Percentiles rank a stretch among this genome's conserved stretches.
Evolutionary conservation across 1,140 invertebrate species (phyloP).

Genomic region (Diabrotica virgifera): DNA sequence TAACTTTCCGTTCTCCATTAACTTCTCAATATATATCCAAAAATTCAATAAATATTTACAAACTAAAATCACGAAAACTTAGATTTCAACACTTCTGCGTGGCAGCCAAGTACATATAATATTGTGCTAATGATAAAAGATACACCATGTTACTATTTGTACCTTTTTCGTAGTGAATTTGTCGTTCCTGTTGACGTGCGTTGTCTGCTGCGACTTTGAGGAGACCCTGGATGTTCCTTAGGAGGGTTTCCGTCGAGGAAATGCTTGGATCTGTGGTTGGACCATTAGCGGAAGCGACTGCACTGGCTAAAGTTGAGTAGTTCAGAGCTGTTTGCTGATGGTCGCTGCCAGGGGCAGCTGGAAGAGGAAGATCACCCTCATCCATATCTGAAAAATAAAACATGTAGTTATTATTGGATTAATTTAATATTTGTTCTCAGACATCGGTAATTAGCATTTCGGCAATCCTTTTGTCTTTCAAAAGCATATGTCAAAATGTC

Average conservation of each 20-base stretch:
- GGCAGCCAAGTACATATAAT: conserved; percentile 49
- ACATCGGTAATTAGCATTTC: too few species aligned
- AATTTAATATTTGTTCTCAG: too few species aligned
- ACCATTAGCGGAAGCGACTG: conserved; percentile 51
- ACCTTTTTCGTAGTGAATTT: conserved; percentile 97
- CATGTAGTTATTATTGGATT: too few species aligned
- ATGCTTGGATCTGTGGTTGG: conserved; percentile 55
- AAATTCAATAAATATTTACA: conserved; percentile 19
- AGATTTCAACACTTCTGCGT: conserved; percentile 45
- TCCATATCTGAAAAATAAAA: conserved; percentile 50
- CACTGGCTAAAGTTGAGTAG: conserved; percentile 64
- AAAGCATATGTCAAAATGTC: too few species aligned
- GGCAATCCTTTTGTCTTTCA: too few species aligned
- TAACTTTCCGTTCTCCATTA: not conserved
- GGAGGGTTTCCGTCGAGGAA: conserved; percentile 86
- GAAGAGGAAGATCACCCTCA: conserved; percentile 64
- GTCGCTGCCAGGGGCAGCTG: conserved; percentile 56
- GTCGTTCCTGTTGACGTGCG: conserved; percentile 89
- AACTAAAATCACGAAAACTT: conserved; percentile 11
- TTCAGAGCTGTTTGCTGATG: conserved; percentile 67
- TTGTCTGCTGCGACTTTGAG: conserved; percentile 94
- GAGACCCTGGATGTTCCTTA: conserved; percentile 91
- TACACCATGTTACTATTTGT: conserved; percentile 52
- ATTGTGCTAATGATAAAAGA: conserved; percentile 47
- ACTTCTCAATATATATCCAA: not conserved